Evolutionary conservation across 2,113 vertebrate species (phyloP).

Genomic region (Lophotis ruficrista): DNA sequence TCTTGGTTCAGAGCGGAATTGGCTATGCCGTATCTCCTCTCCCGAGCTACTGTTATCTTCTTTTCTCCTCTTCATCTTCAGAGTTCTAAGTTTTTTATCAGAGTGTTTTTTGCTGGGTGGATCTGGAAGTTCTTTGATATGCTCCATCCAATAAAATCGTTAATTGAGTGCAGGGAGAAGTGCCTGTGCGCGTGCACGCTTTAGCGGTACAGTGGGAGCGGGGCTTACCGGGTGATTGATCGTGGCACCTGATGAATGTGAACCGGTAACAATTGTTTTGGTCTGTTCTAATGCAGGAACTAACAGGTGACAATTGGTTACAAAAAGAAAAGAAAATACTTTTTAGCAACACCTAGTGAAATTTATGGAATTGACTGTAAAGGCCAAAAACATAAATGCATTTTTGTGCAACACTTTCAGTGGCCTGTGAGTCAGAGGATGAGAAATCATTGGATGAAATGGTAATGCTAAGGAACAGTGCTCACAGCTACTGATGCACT

Average conservation of each 20-base stretch:
- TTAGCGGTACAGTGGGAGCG: background rate
- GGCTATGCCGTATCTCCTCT: background rate
- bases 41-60: background rate
- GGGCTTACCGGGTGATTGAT: background rate
- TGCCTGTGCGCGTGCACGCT: rapidly evolving
- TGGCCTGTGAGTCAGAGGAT: background rate
- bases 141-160: background rate
- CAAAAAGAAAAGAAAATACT: background rate
- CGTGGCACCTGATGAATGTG: background rate
- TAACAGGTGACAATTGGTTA: background rate
- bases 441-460: background rate
- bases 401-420: background rate
- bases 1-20: background rate
- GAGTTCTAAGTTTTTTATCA: background rate
- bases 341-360: background rate
- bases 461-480: background rate
- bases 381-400: background rate
- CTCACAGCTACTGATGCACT: background rate
- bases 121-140: background rate
- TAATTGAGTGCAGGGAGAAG: rapidly evolving
- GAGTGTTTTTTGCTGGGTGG: background rate
- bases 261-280: background rate
- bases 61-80: background rate
- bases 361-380: background rate
- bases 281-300: background rate